These are phyloP conservation scores for Triplophysa bombifrons DNA, from an alignment of 2,797 vertebrate genomes.

Conservation along the genomic window DNA sequence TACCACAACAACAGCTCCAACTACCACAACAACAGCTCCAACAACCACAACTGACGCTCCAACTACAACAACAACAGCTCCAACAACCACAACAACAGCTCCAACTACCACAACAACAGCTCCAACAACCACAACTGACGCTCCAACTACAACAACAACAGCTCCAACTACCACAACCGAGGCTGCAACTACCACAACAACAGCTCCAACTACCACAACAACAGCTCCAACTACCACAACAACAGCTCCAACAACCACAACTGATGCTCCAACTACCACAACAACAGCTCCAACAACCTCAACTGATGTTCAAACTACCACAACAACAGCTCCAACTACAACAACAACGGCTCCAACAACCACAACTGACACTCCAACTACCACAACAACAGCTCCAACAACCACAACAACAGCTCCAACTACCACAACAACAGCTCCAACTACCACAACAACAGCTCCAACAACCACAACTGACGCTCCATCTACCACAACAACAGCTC, in stretches of 20 bases:
- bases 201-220: not conserved
- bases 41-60: not conserved
- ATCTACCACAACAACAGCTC: not conserved
- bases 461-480: not conserved
- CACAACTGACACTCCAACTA: not conserved
- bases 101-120: not conserved
- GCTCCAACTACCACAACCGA: not conserved
- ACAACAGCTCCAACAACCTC: not conserved
- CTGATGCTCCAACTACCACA: not conserved
- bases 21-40: no score
- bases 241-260: not conserved
- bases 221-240: not conserved
- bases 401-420: not conserved
- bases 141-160: not conserved
- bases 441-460: not conserved
- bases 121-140: not conserved
- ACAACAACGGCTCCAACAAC: not conserved
- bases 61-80: not conserved
- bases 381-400: not conserved
- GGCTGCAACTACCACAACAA: no score
- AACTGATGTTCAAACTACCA: no score
- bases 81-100: not conserved
- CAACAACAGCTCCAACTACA: not conserved
- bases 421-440: not conserved
- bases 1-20: not conserved